Percentiles rank a stretch among this genome's conserved stretches.
Conservation (phyloP, 1,140 invertebrate species). For the Procambarus clarkii region DNA sequence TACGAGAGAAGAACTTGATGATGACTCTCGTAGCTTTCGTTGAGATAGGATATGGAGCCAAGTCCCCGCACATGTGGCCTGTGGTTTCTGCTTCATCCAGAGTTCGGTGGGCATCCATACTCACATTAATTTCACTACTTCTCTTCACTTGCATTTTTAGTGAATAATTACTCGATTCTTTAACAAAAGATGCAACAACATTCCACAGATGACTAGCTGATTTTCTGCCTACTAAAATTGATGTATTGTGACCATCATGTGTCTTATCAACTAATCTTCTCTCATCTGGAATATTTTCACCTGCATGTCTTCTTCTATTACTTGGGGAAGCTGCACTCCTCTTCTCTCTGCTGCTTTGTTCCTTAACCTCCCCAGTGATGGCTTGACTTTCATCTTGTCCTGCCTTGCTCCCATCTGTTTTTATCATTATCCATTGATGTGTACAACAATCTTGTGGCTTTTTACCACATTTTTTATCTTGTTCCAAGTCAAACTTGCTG, state of each 20-base stretch:
- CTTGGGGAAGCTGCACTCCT: background rate
- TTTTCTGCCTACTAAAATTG: background rate
- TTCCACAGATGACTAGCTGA: background rate
- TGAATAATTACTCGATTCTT: background rate
- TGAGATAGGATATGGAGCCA: constrained; percentile 16
- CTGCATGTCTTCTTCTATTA: background rate
- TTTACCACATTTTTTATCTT: constrained; percentile 37
- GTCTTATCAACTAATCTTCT: background rate
- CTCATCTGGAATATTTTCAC: background rate
- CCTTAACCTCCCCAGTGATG: background rate
- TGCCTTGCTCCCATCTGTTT: background rate
- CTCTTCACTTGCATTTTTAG: background rate
- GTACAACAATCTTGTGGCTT: constrained; percentile 17
- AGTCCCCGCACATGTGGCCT: constrained; percentile 12
- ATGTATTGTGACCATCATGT: background rate
- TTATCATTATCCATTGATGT: constrained; percentile 32
- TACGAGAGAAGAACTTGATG: constrained; percentile 21
- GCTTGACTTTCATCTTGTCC: background rate
- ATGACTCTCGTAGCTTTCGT: constrained; percentile 11
- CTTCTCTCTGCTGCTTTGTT: background rate
- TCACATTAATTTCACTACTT: background rate
- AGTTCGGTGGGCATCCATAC: background rate
- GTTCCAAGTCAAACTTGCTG: constrained; percentile 35
- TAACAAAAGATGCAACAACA: background rate
- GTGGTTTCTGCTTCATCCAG: background rate